Percentiles rank a stretch among this genome's conserved stretches.
Conservation (phyloP, 2,113 vertebrate species). For the Heliornis fulica region DNA sequence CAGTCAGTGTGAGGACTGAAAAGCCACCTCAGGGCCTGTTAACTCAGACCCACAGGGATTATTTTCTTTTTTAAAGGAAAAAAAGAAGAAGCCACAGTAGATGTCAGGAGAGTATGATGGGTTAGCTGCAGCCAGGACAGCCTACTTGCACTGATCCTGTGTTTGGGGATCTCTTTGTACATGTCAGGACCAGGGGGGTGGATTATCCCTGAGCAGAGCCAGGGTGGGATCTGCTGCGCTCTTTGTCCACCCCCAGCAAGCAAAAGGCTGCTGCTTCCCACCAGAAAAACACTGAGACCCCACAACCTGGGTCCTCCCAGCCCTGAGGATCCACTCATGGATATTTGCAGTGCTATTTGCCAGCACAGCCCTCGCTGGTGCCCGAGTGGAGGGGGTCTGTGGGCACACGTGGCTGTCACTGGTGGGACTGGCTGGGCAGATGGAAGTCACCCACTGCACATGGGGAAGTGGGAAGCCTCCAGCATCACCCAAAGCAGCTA, state of each 20-base stretch:
- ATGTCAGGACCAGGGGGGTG: rapidly evolving
- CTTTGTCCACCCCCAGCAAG: neutral
- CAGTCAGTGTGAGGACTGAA: neutral
- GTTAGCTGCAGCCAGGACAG: neutral
- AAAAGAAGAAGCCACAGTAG: neutral
- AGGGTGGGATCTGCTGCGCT: neutral
- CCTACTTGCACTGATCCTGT: rapidly evolving
- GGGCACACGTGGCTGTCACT: neutral
- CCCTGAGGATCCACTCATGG: too few species aligned
- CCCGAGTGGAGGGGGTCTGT: rapidly evolving
- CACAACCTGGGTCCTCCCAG: neutral
- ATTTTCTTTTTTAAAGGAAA: neutral
- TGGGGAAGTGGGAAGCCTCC: neutral
- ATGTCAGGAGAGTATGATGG: neutral
- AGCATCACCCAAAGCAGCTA: neutral
- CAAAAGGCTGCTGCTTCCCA: neutral
- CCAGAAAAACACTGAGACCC: neutral
- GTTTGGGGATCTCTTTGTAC: neutral
- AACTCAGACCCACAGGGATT: neutral
- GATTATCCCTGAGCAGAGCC: neutral
- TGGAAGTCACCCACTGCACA: rapidly evolving
- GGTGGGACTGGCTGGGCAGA: neutral
- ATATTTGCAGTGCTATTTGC: rapidly evolving
- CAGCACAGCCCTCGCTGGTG: neutral
- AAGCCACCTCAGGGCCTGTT: neutral